These are phyloP conservation scores for Pangasius mekongensis DNA, from an alignment of 2,797 vertebrate genomes.

Conservation along the genomic window DNA sequence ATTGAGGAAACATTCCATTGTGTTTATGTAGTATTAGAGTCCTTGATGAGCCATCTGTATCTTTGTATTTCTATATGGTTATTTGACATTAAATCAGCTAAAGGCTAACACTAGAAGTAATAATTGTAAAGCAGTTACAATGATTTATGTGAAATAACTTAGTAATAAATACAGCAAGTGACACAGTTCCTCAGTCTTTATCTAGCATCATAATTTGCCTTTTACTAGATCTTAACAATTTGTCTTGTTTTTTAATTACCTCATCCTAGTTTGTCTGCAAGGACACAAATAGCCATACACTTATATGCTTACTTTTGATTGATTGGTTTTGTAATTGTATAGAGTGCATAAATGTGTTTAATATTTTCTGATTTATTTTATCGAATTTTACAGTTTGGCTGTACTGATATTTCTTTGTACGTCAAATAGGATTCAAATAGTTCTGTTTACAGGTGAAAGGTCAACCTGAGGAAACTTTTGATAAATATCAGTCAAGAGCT, in stretches of 20 bases:
- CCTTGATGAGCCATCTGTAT: slow-evolving; percentile 19
- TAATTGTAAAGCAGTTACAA: slow-evolving; percentile 6
- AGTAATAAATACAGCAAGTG: slow-evolving; percentile 19
- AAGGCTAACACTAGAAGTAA: slow-evolving; percentile 18
- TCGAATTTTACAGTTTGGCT: slow-evolving; percentile 21
- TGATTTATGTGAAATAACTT: slow-evolving; percentile 7
- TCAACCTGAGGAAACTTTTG: background rate
- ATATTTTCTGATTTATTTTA: background rate
- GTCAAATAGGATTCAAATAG: slow-evolving; percentile 30
- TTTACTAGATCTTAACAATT: slow-evolving; percentile 24
- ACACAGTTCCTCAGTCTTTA: slow-evolving; percentile 14
- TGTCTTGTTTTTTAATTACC: slow-evolving; percentile 21
- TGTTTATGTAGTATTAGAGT: slow-evolving; percentile 39
- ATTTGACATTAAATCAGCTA: slow-evolving; percentile 19
- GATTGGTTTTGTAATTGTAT: slow-evolving; percentile 46
- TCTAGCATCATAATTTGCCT: slow-evolving; percentile 32
- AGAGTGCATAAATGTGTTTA: slow-evolving; percentile 9
- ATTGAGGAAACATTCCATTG: slow-evolving; percentile 30
- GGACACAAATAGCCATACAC: slow-evolving; percentile 45
- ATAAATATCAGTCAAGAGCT: background rate
- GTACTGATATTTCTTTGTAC: slow-evolving; percentile 42
- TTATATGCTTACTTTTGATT: slow-evolving; percentile 19
- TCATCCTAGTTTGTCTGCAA: slow-evolving; percentile 15
- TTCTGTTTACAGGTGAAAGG: slow-evolving; percentile 7
- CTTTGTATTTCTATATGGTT: slow-evolving; percentile 39